Evolutionary conservation across 2,113 vertebrate genomes (phyloP).

Genomic region (Tychaedon coryphoeus): DNA sequence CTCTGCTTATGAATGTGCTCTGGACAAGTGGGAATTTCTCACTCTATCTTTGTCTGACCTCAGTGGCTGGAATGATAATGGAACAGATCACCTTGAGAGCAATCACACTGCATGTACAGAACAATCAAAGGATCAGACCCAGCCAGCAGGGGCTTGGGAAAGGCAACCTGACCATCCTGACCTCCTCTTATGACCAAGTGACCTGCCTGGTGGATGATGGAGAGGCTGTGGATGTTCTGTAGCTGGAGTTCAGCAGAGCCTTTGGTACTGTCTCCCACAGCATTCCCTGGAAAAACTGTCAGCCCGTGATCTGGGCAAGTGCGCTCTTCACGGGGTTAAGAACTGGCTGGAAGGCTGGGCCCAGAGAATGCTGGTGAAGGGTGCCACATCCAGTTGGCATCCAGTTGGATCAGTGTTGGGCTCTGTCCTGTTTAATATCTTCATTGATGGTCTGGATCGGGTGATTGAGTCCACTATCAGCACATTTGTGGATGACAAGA

Average conservation of each 20-base stretch:
- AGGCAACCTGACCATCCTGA: not conserved
- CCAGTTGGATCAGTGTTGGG: not conserved
- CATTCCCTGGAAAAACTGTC: not conserved
- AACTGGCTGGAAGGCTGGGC: no score
- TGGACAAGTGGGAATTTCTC: not conserved
- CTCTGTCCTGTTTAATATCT: not conserved
- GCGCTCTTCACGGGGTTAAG: fast-evolving
- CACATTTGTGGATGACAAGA: not conserved
- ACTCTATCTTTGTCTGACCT: not conserved
- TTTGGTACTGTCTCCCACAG: not conserved
- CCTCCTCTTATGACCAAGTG: not conserved
- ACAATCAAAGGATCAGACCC: not conserved
- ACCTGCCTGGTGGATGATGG: no score
- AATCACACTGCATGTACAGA: no score
- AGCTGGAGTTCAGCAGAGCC: not conserved
- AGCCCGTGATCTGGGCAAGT: fast-evolving
- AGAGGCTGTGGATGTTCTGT: not conserved
- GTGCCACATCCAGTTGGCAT: not conserved
- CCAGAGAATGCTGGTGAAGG: fast-evolving
- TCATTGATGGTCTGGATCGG: not conserved
- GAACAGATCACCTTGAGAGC: not conserved
- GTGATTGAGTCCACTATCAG: no score
- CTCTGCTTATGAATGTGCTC: not conserved
- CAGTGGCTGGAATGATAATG: fast-evolving
- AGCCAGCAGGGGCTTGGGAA: not conserved